Base-by-base conservation (phyloP, 2,797 vertebrate species). In the Melopsittacus undulatus region DNA sequence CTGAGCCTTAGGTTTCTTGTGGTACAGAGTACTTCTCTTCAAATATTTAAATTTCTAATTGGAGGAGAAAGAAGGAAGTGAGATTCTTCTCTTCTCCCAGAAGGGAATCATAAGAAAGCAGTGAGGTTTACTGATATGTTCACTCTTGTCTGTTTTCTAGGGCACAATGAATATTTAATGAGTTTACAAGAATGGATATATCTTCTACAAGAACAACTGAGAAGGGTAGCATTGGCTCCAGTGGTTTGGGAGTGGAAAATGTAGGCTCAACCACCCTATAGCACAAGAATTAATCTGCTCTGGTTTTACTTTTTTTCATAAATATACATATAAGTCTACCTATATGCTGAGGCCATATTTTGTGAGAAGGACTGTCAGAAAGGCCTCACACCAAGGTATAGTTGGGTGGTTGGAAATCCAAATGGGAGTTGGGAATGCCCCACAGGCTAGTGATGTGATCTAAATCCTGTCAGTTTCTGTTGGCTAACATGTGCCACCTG, bases 11-110 rank as follows among this genome's bases (percentile, higher is more conserved):
- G 38, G n/a, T 49, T 90, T 83, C 45, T 64, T 51, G 23, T 72
- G 66, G 17, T 80, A 67, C 6, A 83, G 29, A 90, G 38, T 32
- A 69, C 27, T 79, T 68, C 3, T 81, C 88, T 81, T 95, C 67
- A 95, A 95, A 92, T 91, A 94, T 77, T 93, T 88, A 87, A 54
- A 76, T 84, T 76, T 86, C 43, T 23, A 90, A 76, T 62, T 81
- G 43, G 36, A 88, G 32, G 24, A 45, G 46, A 73, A 48, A 62
- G 45, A 20, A 83, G 46, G 57, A 94, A 82, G n/a, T 54, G 38
- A 85, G 86, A 69, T 51, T 70, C 4, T 70, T 42, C n/a, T 59
- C 20, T 84, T 93, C 51, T 92, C 67, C 40, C 77, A 76, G 49
- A 63, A 69, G 80, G 90, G 22, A 73, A 30, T 42, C 51, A 13